Evolutionary conservation across 92 coral and sea anemone species (phyloP), one percentile per base, ranked within the genome.

Genomic region (Virgularia gustaviana): DNA sequence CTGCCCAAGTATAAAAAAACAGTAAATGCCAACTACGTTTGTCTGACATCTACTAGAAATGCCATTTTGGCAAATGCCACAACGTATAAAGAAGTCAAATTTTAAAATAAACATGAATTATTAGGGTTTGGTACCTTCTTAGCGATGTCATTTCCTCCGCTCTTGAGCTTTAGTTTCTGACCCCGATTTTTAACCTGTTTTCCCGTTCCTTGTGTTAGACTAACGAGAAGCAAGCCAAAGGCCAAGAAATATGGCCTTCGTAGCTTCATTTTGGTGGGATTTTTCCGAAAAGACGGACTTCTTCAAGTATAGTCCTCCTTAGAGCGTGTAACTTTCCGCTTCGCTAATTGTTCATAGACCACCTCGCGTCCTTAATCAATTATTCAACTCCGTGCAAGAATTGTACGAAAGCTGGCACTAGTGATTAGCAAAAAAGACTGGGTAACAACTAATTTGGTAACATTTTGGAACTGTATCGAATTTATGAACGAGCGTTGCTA

Each of bases 251-350:
- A 49, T 49, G 75, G 75, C 75, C 75, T 47, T 51, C 15, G 30
- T 23, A 61, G 75, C 75, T 55, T 33, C 75, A 68, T 68, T 47
- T 68, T 45, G 6, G n/a, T n/a, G n/a, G n/a, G n/a, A n/a, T n/a
- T n/a, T n/a, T n/a, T n/a, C n/a, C n/a, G n/a, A n/a, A n/a, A n/a
- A n/a, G n/a, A n/a, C n/a, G n/a, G n/a, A n/a, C n/a, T n/a, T n/a
- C n/a, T n/a, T n/a, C n/a, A n/a, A n/a, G n/a, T n/a, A n/a, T n/a
- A 10, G 4, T 2, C 3, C 61, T 22, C 15, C 36, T 49, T 23
- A 28, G 75, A 49, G 49, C 32, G 32, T 68, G 9, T 22, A 10
- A 49, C 61, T 65, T 68, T 68, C 75, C 75, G 75, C 75, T 68
- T 68, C 75, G 60, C 36, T 68, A 38, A 47, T 55, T 52, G 33